phyloP scores from a whole-genome alignment of 2,797 vertebrate species.

The Babyrousa celebensis region DNA sequence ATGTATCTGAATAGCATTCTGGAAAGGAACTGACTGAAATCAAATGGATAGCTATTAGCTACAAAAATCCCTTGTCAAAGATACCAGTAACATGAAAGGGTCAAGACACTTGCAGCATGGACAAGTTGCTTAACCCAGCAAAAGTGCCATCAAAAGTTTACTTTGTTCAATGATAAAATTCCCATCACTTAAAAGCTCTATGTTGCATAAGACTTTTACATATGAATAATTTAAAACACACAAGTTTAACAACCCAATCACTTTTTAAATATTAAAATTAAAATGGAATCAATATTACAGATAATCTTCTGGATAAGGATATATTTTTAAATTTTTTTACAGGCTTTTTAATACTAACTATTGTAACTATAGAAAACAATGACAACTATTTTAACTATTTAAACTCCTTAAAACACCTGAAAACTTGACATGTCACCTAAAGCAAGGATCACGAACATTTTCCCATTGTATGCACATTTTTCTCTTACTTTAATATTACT shows the following conservation, averaged over 20 bases:
- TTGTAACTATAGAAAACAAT: not conserved
- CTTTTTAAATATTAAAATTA: constrained; percentile 59
- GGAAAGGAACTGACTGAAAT: constrained; percentile 20
- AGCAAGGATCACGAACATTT: not conserved
- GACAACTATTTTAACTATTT: constrained; percentile 24
- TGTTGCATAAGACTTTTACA: not conserved
- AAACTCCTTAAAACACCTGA: not conserved
- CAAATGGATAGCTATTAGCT: constrained; percentile 16
- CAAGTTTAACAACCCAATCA: constrained; percentile 49
- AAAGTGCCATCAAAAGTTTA: constrained; percentile 41
- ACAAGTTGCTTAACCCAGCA: not conserved
- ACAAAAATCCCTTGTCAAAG: not conserved
- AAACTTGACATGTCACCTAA: constrained; percentile 20
- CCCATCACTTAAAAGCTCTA: not conserved
- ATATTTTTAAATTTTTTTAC: not conserved
- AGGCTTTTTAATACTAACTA: constrained; percentile 38
- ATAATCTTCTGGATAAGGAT: not conserved
- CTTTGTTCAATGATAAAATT: not conserved
- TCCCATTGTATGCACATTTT: constrained; percentile 7
- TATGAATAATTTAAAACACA: constrained; percentile 52
- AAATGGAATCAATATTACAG: not conserved
- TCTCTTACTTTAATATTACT: constrained; percentile 35
- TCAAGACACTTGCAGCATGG: not conserved
- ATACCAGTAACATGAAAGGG: not conserved
- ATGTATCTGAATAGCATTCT: not conserved